A percentile compares a stretch with the other conserved stretches of the same genome.
Conservation (phyloP, 2,888 invertebrate species). For the Trissolcus japonicus region DNA sequence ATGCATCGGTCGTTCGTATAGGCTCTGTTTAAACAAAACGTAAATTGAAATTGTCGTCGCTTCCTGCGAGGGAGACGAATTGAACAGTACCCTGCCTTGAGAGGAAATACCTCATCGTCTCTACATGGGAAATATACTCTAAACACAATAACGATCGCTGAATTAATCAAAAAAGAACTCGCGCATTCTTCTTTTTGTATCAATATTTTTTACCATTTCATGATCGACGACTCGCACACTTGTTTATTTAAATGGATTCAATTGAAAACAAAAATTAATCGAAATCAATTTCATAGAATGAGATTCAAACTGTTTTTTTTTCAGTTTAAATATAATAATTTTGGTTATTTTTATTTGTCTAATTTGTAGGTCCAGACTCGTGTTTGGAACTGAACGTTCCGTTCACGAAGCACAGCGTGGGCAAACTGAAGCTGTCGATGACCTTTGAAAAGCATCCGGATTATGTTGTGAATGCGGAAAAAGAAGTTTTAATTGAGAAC, state of each 20-base stretch:
- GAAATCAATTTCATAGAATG: background rate
- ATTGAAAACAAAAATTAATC: too few relatives aligned
- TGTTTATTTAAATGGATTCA: background rate
- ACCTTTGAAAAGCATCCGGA: conserved; percentile 73
- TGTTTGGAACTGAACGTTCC: conserved; percentile 70
- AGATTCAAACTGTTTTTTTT: background rate
- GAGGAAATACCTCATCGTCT: conserved; percentile 59
- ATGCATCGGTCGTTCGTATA: conserved; percentile 49
- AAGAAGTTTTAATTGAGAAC: conserved; percentile 77
- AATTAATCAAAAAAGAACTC: conserved; percentile 18
- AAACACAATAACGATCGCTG: conserved; percentile 47
- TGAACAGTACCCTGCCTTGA: conserved; percentile 61
- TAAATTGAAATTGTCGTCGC: conserved; percentile 74
- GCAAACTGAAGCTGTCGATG: conserved; percentile 66
- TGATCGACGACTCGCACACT: too few relatives aligned
- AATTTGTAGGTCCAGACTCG: conserved; percentile 66
- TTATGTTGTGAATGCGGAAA: conserved; percentile 73
- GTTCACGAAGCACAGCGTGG: conserved; percentile 65
- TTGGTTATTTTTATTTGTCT: conserved; percentile 1
- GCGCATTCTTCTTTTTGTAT: background rate
- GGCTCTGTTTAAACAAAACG: conserved; percentile 63
- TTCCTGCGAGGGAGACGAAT: conserved; percentile 73
- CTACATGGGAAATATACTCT: conserved; percentile 56
- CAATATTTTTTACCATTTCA: too few relatives aligned
- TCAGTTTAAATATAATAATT: background rate